These are phyloP conservation scores for Mustelus asterias DNA, from an alignment of 2,113 vertebrate species.

Conservation along the genomic window DNA sequence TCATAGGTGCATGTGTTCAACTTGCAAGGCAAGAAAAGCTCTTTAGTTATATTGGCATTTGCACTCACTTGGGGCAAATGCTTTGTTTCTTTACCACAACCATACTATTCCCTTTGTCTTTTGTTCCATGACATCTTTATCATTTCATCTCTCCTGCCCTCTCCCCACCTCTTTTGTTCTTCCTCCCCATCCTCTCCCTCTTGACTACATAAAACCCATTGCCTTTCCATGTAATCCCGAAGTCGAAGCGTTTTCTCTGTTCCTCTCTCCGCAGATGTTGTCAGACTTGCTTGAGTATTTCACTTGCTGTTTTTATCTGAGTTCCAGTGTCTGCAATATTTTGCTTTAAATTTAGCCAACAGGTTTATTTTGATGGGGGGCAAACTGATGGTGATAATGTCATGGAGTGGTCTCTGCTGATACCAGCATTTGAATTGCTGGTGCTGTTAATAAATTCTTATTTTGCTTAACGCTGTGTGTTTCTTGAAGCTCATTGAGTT, in stretches of 20 bases:
- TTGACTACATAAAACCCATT: neutral
- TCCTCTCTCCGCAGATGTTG: neutral
- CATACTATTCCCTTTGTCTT: neutral
- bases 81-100: neutral
- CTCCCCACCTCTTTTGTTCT: neutral
- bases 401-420: neutral
- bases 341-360: neutral
- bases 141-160: neutral
- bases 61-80: neutral
- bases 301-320: neutral
- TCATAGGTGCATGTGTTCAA: neutral
- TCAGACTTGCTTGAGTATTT: neutral
- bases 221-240: neutral
- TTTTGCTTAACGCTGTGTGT: neutral
- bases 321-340: neutral
- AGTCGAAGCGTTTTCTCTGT: neutral
- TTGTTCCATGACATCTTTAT: neutral
- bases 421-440: neutral
- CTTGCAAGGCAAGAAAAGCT: neutral
- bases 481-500: conserved; percentile 42
- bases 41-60: neutral
- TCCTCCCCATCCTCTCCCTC: neutral
- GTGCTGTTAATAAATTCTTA: neutral
- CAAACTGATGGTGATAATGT: too few relatives aligned
- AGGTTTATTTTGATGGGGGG: neutral